Evolutionary conservation across 1,140 invertebrate species (phyloP).

Genomic region (Dendrolimus punctatus): DNA sequence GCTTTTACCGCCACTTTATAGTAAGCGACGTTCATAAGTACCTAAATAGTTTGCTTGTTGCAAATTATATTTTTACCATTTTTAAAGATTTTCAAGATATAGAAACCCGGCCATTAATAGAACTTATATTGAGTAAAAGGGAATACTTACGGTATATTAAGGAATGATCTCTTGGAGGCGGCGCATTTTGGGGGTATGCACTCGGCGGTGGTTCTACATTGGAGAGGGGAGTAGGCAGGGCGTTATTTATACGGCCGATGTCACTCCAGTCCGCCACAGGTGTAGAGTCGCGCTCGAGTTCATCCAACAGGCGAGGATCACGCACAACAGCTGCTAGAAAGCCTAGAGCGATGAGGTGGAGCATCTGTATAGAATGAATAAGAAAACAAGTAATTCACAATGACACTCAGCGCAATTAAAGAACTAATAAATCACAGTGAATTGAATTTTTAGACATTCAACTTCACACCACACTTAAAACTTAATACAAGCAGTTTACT

Average conservation of each 20-base stretch:
- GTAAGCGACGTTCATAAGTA: too few species aligned
- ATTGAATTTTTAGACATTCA: too few species aligned
- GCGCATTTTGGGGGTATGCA: conserved; percentile 55
- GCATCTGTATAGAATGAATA: conserved; percentile 69
- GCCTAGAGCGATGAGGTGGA: conserved; percentile 80
- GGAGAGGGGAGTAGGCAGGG: conserved; percentile 78
- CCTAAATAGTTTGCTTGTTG: too few species aligned
- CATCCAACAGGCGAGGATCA: conserved; percentile 76
- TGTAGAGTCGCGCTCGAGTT: conserved; percentile 62
- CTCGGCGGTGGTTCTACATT: conserved; percentile 77
- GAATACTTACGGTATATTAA: conserved; percentile 74
- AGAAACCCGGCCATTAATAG: too few species aligned
- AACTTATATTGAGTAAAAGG: neutral
- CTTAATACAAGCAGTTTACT: too few species aligned
- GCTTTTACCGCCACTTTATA: too few species aligned
- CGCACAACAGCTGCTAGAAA: conserved; percentile 82
- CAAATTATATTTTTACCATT: too few species aligned
- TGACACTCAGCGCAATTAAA: too few species aligned
- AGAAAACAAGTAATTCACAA: too few species aligned
- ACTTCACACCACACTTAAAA: too few species aligned
- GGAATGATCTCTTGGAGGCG: conserved; percentile 67
- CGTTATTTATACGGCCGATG: conserved; percentile 39
- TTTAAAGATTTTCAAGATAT: too few species aligned
- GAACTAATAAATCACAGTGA: too few species aligned
- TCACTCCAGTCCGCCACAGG: conserved; percentile 57